A percentile compares a stretch with the other conserved stretches of the same genome.
These are phyloP conservation scores for Pocillopora meandrina DNA, from an alignment of 92 coral and sea anemone species.

Conservation along the genomic window DNA sequence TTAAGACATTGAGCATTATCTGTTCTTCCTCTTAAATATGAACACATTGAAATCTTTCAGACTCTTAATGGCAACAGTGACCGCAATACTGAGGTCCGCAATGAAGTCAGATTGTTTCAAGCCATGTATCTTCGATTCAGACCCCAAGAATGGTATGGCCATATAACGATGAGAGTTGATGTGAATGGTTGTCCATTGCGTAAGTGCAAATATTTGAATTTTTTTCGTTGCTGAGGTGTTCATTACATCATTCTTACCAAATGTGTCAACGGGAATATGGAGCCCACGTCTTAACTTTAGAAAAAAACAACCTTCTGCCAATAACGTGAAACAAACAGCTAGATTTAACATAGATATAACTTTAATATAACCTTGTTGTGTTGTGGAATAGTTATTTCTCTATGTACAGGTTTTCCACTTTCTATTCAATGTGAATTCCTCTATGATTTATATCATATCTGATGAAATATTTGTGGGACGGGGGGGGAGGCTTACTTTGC, in stretches of 20 bases:
- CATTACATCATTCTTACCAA: background rate
- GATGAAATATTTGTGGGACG: too few species aligned
- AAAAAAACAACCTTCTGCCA: too few species aligned
- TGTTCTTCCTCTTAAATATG: background rate
- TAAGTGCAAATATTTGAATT: conserved; percentile 40
- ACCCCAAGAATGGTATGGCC: conserved; percentile 62
- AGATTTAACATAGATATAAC: too few species aligned
- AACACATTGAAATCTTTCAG: conserved; percentile 25
- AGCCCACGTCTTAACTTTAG: too few species aligned
- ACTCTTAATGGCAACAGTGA: conserved; percentile 66
- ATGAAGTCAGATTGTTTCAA: conserved; percentile 61
- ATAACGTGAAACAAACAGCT: too few species aligned
- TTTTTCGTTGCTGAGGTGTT: background rate
- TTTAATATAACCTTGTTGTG: too few species aligned
- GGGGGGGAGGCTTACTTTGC: too few species aligned
- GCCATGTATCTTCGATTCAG: conserved; percentile 75
- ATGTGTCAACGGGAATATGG: too few species aligned
- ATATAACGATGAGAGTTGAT: conserved; percentile 76
- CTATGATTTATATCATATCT: too few species aligned
- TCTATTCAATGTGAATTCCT: too few species aligned
- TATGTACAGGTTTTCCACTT: too few species aligned
- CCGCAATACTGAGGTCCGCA: conserved; percentile 60
- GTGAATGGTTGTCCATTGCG: conserved; percentile 73
- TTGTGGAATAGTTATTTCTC: too few species aligned
- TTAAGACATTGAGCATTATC: background rate